phyloP scores from a whole-genome alignment of 92 coral and sea anemone genomes.

The Heteractis magnifica region DNA sequence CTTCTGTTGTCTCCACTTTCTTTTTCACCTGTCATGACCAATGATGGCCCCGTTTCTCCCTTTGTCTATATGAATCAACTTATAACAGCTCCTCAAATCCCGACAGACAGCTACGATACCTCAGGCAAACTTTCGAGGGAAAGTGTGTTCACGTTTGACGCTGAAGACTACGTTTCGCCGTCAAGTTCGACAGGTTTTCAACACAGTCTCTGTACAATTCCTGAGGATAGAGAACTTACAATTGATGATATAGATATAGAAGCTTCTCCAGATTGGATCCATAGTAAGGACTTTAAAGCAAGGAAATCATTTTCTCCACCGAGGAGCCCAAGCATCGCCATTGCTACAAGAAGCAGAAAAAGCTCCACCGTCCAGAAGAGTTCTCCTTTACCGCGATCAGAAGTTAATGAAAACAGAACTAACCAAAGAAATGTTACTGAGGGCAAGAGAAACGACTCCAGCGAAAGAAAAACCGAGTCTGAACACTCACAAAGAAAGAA shows the following conservation, averaged over 20 bases:
- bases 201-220: constrained; percentile 4
- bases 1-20: constrained; percentile 8
- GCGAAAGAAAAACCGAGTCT: too few relatives aligned
- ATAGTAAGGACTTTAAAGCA: not conserved
- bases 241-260: not conserved
- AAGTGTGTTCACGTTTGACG: constrained; percentile 6
- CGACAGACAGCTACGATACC: not conserved
- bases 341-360: constrained; percentile 1
- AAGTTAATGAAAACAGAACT: too few relatives aligned
- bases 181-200: not conserved
- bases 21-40: not conserved
- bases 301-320: not conserved
- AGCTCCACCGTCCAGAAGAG: not conserved
- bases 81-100: not conserved
- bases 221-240: constrained; percentile 13
- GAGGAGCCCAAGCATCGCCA: constrained; percentile 16
- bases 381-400: too few relatives aligned
- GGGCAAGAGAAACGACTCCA: too few relatives aligned
- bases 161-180: not conserved
- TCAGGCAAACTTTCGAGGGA: not conserved
- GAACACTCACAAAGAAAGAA: not conserved
- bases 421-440: too few relatives aligned
- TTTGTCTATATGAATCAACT: constrained; percentile 2
- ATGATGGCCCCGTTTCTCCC: not conserved
- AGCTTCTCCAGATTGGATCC: not conserved